These are phyloP conservation scores for Strongylocentrotus purpuratus DNA, from an alignment of 35 echinoderm and acorn worm species.

Conservation along the genomic window DNA sequence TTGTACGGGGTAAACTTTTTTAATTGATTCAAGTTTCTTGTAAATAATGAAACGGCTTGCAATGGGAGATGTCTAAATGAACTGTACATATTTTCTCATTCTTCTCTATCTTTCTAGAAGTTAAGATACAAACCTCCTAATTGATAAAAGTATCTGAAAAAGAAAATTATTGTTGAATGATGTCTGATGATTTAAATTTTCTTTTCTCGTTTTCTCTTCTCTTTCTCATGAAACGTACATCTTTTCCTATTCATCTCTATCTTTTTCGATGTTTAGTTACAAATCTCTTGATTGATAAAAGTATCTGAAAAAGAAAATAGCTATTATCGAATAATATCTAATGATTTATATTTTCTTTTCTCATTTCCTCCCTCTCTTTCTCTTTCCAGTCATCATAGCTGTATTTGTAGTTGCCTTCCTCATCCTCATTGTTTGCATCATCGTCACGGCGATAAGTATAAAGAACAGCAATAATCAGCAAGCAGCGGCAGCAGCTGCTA, in stretches of 20 bases:
- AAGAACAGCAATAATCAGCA: conserved; percentile 32
- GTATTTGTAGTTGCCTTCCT: conserved; percentile 48
- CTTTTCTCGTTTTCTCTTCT: neutral
- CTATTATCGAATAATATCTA: neutral
- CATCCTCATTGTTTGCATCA: conserved; percentile 42
- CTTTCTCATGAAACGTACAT: neutral
- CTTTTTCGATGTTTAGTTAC: no score
- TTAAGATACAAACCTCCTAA: neutral
- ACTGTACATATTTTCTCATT: no score
- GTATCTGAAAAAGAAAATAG: neutral
- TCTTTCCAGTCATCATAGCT: conserved; percentile 34
- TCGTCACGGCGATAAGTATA: conserved; percentile 34
- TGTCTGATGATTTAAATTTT: neutral
- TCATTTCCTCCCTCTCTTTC: neutral
- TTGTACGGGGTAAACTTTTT: no score
- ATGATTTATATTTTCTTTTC: neutral
- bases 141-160: neutral
- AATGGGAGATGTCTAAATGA: no score
- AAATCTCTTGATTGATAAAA: neutral
- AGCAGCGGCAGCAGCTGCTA: conserved; percentile 11
- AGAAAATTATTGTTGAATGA: neutral
- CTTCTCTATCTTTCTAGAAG: no score
- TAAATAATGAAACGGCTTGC: no score
- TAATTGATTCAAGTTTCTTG: no score
- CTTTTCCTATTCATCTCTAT: no score